These are phyloP conservation scores for Arothron firmamentum DNA, from an alignment of 2,113 vertebrate genomes.

Conservation along the genomic window DNA sequence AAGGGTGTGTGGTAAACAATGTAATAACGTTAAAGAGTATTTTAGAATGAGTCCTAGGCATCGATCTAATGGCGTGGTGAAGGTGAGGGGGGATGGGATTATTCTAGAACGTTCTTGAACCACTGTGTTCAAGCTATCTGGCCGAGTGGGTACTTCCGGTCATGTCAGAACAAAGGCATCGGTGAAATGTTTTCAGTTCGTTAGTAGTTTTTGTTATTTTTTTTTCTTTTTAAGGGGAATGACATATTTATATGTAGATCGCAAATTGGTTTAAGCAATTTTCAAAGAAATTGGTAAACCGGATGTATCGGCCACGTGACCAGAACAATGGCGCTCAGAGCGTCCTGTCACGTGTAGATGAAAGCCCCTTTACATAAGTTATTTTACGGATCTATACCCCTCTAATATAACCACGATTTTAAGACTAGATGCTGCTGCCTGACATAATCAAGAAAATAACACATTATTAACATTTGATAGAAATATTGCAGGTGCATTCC, in stretches of 20 bases:
- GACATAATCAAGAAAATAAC: too few species aligned
- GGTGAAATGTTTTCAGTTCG: too few species aligned
- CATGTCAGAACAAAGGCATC: not conserved
- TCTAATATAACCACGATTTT: too few species aligned
- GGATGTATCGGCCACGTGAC: not conserved
- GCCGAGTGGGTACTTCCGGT: slow-evolving; percentile 12
- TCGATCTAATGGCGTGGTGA: not conserved
- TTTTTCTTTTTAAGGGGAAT: not conserved
- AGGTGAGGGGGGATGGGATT: slow-evolving; percentile 22
- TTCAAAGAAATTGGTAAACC: not conserved
- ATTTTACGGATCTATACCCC: not conserved
- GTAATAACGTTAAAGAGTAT: not conserved
- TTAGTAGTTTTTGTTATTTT: not conserved
- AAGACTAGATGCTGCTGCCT: too few species aligned
- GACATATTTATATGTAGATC: too few species aligned
- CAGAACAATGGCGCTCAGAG: not conserved
- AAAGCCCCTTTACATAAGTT: not conserved
- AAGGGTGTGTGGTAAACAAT: too few species aligned
- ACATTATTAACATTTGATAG: too few species aligned
- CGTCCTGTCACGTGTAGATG: not conserved
- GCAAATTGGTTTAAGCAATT: not conserved
- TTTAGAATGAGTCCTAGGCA: not conserved
- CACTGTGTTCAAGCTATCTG: not conserved
- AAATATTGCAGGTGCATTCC: too few species aligned
- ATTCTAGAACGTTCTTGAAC: slow-evolving; percentile 55